Conservation (phyloP, 2,888 invertebrate species). For the Drosophila tanythrix region DNA sequence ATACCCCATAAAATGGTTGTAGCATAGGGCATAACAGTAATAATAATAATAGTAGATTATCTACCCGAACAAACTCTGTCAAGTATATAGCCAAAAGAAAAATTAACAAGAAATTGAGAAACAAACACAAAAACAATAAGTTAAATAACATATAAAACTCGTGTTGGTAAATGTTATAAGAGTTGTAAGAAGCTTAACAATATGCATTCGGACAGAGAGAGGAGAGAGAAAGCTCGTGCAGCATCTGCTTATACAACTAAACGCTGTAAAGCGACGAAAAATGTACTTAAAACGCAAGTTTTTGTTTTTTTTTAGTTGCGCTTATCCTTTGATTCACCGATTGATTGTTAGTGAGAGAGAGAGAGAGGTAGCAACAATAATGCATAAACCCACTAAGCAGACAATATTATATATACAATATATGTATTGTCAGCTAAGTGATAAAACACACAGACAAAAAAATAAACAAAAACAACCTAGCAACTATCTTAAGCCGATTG, state of each 20-base stretch:
- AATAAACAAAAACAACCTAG: conserved; percentile 24
- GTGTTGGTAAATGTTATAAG: conserved; percentile 11
- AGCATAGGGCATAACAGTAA: conserved; percentile 28
- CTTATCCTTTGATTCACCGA: conserved; percentile 1
- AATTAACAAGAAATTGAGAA: conserved; percentile 7
- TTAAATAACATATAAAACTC: conserved; percentile 13
- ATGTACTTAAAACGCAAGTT: conserved; percentile 55
- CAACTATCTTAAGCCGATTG: conserved; percentile 37
- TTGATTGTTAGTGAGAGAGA: conserved; percentile 2
- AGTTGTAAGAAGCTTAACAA: conserved; percentile 12
- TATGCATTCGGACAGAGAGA: neutral
- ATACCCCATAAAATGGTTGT: conserved; percentile 69
- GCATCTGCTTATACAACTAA: conserved; percentile 39
- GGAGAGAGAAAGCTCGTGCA: neutral
- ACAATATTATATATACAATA: conserved; percentile 29
- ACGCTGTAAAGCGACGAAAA: conserved; percentile 34
- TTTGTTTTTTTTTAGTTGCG: conserved; percentile 33
- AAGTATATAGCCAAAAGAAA: conserved; percentile 35
- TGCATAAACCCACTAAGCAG: conserved; percentile 1
- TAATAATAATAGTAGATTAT: conserved; percentile 30
- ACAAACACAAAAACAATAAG: conserved; percentile 15
- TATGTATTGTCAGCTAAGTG: conserved; percentile 2
- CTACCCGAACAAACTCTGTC: conserved; percentile 24
- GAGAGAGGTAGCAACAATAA: neutral
- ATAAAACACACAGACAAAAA: conserved; percentile 3